Evolutionary conservation across 1,140 invertebrate genomes (phyloP).

Genomic region (Oscheius sp.): DNA sequence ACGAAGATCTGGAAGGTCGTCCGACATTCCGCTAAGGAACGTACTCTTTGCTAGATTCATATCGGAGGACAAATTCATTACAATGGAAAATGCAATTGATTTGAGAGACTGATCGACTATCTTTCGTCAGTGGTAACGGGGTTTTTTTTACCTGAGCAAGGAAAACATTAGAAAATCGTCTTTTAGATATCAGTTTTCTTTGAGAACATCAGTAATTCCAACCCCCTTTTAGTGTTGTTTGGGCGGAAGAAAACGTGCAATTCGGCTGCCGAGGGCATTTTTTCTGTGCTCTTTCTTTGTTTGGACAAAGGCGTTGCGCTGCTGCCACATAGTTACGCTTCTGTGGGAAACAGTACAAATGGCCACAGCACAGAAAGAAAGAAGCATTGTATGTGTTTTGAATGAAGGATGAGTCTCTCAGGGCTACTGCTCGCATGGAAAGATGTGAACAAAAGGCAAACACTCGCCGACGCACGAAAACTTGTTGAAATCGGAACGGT

Average conservation of each 20-base stretch:
- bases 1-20: background rate
- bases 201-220: background rate
- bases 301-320: no score
- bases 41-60: background rate
- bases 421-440: background rate
- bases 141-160: no score
- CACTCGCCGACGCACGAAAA: background rate
- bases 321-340: no score
- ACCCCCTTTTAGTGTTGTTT: no score
- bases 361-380: no score
- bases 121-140: no score
- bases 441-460: conserved; percentile 5
- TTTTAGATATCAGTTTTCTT: background rate
- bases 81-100: background rate
- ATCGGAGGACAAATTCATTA: background rate
- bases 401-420: background rate
- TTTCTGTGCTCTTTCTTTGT: background rate
- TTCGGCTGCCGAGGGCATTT: no score
- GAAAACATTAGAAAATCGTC: background rate
- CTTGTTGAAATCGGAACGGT: background rate
- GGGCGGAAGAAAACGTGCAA: no score
- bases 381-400: background rate
- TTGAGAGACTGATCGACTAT: no score
- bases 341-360: no score
- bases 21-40: background rate